Evolutionary conservation across 2,113 vertebrate species (phyloP).

Genomic region (Corythaeola cristata): DNA sequence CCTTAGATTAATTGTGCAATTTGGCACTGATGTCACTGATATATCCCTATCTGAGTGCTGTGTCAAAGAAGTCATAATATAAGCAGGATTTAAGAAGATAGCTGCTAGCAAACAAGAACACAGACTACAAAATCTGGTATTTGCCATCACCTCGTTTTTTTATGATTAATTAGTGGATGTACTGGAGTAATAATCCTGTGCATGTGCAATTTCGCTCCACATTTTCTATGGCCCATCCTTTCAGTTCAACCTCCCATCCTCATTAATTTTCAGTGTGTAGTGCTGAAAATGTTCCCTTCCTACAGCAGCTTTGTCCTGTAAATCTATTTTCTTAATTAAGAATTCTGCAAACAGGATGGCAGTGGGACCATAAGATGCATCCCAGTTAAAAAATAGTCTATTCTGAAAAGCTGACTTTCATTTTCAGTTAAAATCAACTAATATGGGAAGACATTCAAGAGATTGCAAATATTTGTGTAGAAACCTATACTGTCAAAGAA

Average conservation of each 20-base stretch:
- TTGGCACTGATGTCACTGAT: slow-evolving; percentile 15
- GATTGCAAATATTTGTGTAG: not conserved
- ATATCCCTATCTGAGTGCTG: not conserved
- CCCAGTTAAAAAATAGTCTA: not conserved
- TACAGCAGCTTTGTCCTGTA: not conserved
- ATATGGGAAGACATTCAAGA: not conserved
- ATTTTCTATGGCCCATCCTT: not conserved
- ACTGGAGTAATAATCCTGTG: not conserved
- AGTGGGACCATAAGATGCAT: not conserved
- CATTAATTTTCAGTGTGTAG: not conserved
- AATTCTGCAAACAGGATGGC: not conserved
- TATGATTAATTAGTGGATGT: not conserved
- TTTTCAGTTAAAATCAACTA: not conserved
- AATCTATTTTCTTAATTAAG: not conserved
- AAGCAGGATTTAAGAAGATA: not conserved
- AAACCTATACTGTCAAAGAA: not conserved
- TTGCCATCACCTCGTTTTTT: not conserved
- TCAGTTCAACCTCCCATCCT: not conserved
- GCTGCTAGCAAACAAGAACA: not conserved
- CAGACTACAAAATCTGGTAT: not conserved
- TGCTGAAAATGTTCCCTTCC: not conserved
- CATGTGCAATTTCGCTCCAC: not conserved
- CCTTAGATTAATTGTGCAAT: slow-evolving; percentile 56
- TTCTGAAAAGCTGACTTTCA: not conserved
- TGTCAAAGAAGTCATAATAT: slow-evolving; percentile 12